Percentiles rank a stretch among this genome's conserved stretches.
Conservation (phyloP, 1,140 invertebrate genomes). For the Atta cephalotes region DNA sequence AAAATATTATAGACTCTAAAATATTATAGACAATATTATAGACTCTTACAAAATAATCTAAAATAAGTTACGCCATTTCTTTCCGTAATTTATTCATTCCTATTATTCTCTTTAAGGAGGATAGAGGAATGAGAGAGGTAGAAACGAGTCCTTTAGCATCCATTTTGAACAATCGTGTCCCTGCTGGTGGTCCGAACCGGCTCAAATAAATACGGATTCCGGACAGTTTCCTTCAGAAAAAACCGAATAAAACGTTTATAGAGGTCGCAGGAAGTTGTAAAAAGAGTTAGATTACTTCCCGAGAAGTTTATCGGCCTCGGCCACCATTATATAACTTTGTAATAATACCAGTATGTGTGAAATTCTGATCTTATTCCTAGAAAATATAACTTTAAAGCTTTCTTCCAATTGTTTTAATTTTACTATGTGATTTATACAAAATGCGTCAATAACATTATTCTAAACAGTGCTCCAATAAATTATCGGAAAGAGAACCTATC, state of each 20-base stretch:
- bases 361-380: background rate
- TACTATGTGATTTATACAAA: background rate
- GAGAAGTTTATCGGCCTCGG: background rate
- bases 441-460: background rate
- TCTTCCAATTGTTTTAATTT: background rate
- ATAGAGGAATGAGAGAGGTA: constrained; percentile 12
- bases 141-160: constrained; percentile 36
- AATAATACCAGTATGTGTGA: constrained; percentile 4
- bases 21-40: background rate
- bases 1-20: background rate
- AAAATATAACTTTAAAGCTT: background rate
- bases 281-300: constrained; percentile 38
- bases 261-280: constrained; percentile 29
- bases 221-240: constrained; percentile 8
- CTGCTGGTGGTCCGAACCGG: constrained; percentile 47
- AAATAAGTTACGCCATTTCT: constrained; percentile 33
- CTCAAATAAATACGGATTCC: constrained; percentile 64
- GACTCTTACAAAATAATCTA: background rate
- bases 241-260: constrained; percentile 18
- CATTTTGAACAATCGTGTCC: constrained; percentile 21
- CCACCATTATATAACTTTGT: constrained; percentile 18
- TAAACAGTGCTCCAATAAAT: background rate
- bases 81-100: constrained; percentile 64
- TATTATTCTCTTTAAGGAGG: constrained; percentile 28
- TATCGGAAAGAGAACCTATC: background rate